Evolutionary conservation across 1,140 invertebrate species (phyloP), one percentile per base, ranked within the genome.

Genomic region (Orius insidiosus): DNA sequence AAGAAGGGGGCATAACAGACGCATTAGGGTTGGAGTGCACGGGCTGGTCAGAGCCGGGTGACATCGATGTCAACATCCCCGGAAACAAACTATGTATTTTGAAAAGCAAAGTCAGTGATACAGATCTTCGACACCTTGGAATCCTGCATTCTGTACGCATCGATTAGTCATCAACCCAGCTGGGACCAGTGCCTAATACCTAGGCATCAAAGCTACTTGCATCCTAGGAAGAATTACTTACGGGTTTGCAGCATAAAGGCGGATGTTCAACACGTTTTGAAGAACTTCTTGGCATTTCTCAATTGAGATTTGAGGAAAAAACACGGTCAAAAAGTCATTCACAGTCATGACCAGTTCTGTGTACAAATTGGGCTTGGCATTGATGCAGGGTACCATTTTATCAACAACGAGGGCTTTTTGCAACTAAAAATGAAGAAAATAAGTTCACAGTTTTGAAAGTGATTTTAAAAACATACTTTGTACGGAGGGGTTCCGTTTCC

Each of bases 341-440:
- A 88, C 65, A 1, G 84, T 83, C 71, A 86, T 84, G 52, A 86
- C 67, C 51, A 84, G 67, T 59, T 85, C 80, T 14, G 73, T 70
- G 55, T 81, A 82, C 45, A 79, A 72, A 63, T 78, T 83, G 5
- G 82, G 80, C 65, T 86, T 85, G 60, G 78, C 76, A 61, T 87
- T 88, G 54, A 88, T 85, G 60, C 81, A 85, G 32, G 77, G 79
- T 53, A 87, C 74, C 69, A 82, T 72, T 61, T 76, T 78, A 54
- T 76, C 78, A 38, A 36, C 51, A 35, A 87, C 76, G 40, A 80
- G 66, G 14, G 80, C 79, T 58, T 80, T 80, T 54, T 84, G 79
- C 24, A 86, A 71, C 70, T 79, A 69, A 49, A 55, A 54, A 38
- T 36, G 31, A 49, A 50, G 6, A 52, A 16, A 31, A 41, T 48